These are phyloP conservation scores for Teleiodes luculella DNA, from an alignment of 2,888 invertebrate genomes.

Conservation along the genomic window DNA sequence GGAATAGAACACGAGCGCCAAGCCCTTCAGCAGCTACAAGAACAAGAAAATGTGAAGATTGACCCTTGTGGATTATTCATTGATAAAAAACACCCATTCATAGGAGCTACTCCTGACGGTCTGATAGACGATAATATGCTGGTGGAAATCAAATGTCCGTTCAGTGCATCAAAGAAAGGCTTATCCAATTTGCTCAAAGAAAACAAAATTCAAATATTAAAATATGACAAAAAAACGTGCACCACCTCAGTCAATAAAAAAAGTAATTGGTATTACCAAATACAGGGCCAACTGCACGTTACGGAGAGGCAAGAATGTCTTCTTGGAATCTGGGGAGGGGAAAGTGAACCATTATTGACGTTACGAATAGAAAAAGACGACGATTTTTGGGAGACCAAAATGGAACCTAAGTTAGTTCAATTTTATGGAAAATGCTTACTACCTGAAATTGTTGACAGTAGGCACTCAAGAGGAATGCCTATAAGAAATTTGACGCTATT, in stretches of 20 bases:
- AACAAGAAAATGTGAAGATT: conserved; percentile 16
- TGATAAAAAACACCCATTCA: conserved; percentile 15
- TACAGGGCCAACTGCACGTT: not conserved
- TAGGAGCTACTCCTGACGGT: conserved; percentile 25
- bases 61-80: conserved; percentile 20
- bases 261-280: not conserved
- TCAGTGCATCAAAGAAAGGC: not conserved
- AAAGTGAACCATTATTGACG: conserved; percentile 3
- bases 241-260: not conserved
- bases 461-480: conserved; percentile 1
- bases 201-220: conserved; percentile 10
- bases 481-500: no score
- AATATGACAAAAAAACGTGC: not conserved
- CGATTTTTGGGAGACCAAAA: conserved; percentile 8
- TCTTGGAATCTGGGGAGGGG: not conserved
- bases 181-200: conserved; percentile 13
- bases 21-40: not conserved
- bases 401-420: conserved; percentile 3
- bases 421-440: conserved; percentile 9
- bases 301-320: not conserved
- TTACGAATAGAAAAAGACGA: conserved; percentile 6
- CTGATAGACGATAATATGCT: conserved; percentile 9
- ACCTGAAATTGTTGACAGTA: conserved; percentile 10
- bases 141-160: conserved; percentile 22
- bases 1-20: conserved; percentile 4